A percentile compares a stretch with the other conserved stretches of the same genome.
Conservation (phyloP, 2,888 invertebrate genomes). For the Sepiola atlantica region DNA sequence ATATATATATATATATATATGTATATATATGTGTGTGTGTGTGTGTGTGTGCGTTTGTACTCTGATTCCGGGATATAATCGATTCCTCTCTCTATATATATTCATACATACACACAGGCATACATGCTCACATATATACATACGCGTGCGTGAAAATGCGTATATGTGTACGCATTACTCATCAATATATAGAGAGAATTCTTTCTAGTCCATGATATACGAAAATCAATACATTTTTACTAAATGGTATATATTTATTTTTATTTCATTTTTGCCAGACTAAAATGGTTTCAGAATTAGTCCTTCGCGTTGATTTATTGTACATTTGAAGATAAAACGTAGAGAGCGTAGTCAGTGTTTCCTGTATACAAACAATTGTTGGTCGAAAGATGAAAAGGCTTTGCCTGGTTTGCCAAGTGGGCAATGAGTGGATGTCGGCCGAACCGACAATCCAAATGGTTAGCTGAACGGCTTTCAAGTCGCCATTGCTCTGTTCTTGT, state of each 20-base stretch:
- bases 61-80: background rate
- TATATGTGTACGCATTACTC: too few species aligned
- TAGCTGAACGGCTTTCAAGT: background rate
- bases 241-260: background rate
- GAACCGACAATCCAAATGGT: background rate
- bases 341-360: background rate
- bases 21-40: too few species aligned
- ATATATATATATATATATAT: too few species aligned
- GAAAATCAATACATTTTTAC: background rate
- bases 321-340: background rate
- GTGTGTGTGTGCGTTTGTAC: background rate
- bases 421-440: constrained; percentile 8
- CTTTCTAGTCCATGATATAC: background rate
- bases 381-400: background rate
- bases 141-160: too few species aligned
- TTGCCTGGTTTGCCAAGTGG: background rate
- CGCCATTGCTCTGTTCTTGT: background rate
- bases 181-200: background rate
- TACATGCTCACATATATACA: too few species aligned
- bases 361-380: background rate
- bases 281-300: background rate
- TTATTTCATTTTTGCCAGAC: background rate
- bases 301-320: background rate
- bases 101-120: too few species aligned
- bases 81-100: too few species aligned